Conservation (phyloP, 92 coral and sea anemone species). For the Epizoanthus fatuus region DNA sequence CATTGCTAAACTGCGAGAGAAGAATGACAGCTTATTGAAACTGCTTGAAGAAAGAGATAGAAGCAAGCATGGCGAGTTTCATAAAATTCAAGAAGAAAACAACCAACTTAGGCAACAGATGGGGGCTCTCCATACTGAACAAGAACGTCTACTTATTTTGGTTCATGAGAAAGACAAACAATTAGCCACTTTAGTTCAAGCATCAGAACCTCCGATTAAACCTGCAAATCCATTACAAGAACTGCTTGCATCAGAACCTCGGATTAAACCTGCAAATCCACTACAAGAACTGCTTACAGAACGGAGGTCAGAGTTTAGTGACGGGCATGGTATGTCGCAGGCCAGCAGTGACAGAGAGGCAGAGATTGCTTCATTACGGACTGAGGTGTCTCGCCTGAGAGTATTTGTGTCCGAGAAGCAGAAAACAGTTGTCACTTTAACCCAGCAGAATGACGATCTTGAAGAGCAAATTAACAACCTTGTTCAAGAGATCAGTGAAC, state of each 20-base stretch:
- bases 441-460: conserved; percentile 35
- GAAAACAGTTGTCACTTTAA: conserved; percentile 17
- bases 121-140: conserved; percentile 81
- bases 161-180: conserved; percentile 94
- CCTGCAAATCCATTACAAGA: conserved; percentile 34
- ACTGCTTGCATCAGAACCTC: conserved; percentile 33
- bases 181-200: conserved; percentile 69
- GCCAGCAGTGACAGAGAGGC: conserved; percentile 15
- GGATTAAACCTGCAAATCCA: conserved; percentile 6
- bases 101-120: conserved; percentile 66
- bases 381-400: conserved; percentile 41
- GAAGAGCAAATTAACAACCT: conserved; percentile 27
- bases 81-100: conserved; percentile 71
- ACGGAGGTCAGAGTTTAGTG: neutral
- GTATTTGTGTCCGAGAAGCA: conserved; percentile 43
- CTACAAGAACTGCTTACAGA: conserved; percentile 30
- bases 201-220: conserved; percentile 33
- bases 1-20: conserved; percentile 91
- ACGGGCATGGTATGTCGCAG: neutral
- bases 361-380: conserved; percentile 33
- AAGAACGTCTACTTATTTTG: conserved; percentile 82
- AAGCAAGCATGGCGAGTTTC: conserved; percentile 62
- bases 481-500: neutral
- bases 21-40: conserved; percentile 66
- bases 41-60: conserved; percentile 84